These are phyloP conservation scores for Cataglyphis altisquamis DNA, from an alignment of 2,888 invertebrate species.

Conservation along the genomic window DNA sequence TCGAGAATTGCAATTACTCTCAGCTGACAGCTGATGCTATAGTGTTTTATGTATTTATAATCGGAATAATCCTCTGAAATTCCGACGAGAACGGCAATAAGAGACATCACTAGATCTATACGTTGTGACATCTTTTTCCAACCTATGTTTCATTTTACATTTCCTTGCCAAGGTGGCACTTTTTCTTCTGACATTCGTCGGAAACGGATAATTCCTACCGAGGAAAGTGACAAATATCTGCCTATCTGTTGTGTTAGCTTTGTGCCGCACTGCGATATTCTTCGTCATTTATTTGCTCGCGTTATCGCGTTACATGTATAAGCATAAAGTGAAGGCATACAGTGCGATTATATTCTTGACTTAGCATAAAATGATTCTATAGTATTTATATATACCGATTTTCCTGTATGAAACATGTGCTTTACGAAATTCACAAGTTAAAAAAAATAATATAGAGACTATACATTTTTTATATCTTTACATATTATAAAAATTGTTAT, in stretches of 20 bases:
- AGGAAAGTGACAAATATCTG: constrained; percentile 58
- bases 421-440: not conserved
- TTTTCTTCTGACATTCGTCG: constrained; percentile 28
- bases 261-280: not conserved
- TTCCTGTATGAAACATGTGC: not conserved
- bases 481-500: not conserved
- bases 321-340: not conserved
- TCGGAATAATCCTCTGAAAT: not conserved
- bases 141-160: constrained; percentile 33
- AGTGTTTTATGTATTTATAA: not conserved
- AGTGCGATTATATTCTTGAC: not conserved
- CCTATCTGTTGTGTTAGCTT: constrained; percentile 22
- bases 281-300: not conserved
- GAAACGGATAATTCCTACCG: constrained; percentile 61
- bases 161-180: constrained; percentile 41
- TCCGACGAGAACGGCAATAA: not conserved
- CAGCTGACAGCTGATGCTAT: not conserved
- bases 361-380: not conserved
- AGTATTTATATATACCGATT: not conserved
- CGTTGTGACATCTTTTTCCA: constrained; percentile 27
- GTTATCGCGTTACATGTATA: constrained; percentile 27
- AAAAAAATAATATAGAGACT: not conserved
- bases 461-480: not conserved
- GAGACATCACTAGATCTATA: constrained; percentile 11
- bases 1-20: constrained; percentile 74